Evolutionary conservation across 2,113 vertebrate genomes (phyloP), one percentile per base, ranked within the genome.

Genomic region (Morone chrysops): DNA sequence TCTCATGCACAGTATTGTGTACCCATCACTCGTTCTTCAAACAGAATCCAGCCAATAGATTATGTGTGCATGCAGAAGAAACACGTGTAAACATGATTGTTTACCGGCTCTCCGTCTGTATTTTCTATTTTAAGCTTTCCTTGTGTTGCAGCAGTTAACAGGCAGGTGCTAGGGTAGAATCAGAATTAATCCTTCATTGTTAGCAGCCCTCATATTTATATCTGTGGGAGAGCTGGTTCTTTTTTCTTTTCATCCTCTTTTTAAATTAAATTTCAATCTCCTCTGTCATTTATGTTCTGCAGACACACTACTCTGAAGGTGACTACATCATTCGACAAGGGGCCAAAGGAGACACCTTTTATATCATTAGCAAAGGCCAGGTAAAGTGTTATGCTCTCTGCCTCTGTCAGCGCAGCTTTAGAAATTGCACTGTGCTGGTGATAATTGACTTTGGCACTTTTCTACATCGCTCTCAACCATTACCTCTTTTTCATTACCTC

Each of bases 331-430:
- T 95, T 76, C 87, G 84, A 71, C 93, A 96, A 56, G 95, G 94
- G 6, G 81, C 87, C 76, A 86, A 89, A 10, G 95, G 91, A 78
- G 94, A 95, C 84, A 94, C 86, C 31, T 93, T 96, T 90, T 95
- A 95, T 89, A 91, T 96, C 90, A 92, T 96, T 73, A 94, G 85
- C 76, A 93, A 93, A 82, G 96, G 96, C 76, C 94, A 95, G 95
- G 96, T 96, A 84, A 90, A 89, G 79, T 18, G 63, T 6, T 63
- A 74, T 69, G 75, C 68, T 75, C 63, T 68, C 78, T 79, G 38
- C 20, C 38, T 70, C 50, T 75, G 84, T 82, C 74, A 78, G 59
- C 20, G 43, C 53, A 56, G 63, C 60, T 41, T 57, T 47, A 20
- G 63, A 53, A 81, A 85, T 65, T 36, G 75, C 67, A 78, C 48